phyloP scores from a whole-genome alignment of 2,113 vertebrate genomes.

The Tricholaema leucomelas region DNA sequence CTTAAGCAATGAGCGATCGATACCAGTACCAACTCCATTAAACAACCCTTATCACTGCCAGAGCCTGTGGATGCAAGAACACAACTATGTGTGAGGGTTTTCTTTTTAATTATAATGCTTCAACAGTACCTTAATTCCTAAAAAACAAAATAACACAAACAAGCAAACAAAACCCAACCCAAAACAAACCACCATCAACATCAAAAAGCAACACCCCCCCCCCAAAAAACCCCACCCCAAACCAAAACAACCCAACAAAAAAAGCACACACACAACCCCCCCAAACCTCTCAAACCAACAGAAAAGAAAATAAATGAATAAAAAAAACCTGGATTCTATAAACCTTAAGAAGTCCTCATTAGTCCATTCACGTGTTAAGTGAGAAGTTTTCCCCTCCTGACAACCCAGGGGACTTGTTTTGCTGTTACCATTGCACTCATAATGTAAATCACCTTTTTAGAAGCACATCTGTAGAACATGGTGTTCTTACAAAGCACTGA shows the following conservation, averaged over 20 bases:
- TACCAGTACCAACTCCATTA: conserved; percentile 31
- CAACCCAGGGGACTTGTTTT: background rate
- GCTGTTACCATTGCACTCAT: background rate
- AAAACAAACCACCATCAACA: no score
- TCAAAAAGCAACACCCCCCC: no score
- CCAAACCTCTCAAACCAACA: no score
- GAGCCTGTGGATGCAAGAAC: background rate
- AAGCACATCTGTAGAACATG: background rate
- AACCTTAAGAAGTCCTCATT: background rate
- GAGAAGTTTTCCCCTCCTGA: background rate
- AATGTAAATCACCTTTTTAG: conserved; percentile 1
- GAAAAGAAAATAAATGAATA: background rate
- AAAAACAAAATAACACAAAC: background rate
- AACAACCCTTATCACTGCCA: conserved; percentile 8
- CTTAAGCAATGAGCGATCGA: conserved; percentile 44
- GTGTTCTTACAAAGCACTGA: background rate
- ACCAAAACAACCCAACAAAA: no score
- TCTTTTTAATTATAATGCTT: background rate
- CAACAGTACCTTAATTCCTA: background rate
- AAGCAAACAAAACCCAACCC: no score
- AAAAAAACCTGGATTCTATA: background rate
- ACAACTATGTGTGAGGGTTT: background rate
- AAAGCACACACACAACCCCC: no score
- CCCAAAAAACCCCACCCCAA: no score
- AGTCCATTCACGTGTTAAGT: background rate